Conservation (phyloP, 2,797 vertebrate genomes). For the Fistularia tabacaria region DNA sequence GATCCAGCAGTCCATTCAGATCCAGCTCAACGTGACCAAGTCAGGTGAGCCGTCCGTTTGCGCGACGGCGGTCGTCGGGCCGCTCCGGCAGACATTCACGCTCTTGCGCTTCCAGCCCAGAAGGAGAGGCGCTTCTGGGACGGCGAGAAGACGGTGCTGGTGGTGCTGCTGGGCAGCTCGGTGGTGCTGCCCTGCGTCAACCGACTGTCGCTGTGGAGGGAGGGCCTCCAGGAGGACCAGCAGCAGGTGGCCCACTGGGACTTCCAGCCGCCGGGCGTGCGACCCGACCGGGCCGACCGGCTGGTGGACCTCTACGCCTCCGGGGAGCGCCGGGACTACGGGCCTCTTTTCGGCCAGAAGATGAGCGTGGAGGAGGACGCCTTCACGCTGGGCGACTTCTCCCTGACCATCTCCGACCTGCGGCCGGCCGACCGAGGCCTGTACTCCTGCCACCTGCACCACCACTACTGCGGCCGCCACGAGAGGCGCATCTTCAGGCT, state of each 20-base stretch:
- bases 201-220: slow-evolving; percentile 84
- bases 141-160: slow-evolving; percentile 84
- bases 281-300: slow-evolving; percentile 86
- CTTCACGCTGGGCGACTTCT: slow-evolving; percentile 90
- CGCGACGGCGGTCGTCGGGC: not conserved
- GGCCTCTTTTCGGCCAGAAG: slow-evolving; percentile 77
- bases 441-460: slow-evolving; percentile 93
- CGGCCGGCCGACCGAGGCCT: slow-evolving; percentile 82
- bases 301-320: slow-evolving; percentile 93
- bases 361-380: slow-evolving; percentile 82
- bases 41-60: slow-evolving; percentile 70
- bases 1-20: slow-evolving; percentile 82
- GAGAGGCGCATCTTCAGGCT: slow-evolving; percentile 89
- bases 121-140: slow-evolving; percentile 83
- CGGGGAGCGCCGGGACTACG: slow-evolving; percentile 86
- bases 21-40: slow-evolving; percentile 84
- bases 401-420: slow-evolving; percentile 79
- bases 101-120: slow-evolving; percentile 64
- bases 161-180: slow-evolving; percentile 77
- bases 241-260: slow-evolving; percentile 98
- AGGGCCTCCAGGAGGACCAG: slow-evolving; percentile 84
- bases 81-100: not conserved
- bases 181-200: slow-evolving; percentile 87
- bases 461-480: slow-evolving; percentile 94
- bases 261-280: slow-evolving; percentile 87